These are phyloP conservation scores for Spatulosminthurus flaviceps DNA, from an alignment of 2,888 invertebrate species.

Conservation along the genomic window DNA sequence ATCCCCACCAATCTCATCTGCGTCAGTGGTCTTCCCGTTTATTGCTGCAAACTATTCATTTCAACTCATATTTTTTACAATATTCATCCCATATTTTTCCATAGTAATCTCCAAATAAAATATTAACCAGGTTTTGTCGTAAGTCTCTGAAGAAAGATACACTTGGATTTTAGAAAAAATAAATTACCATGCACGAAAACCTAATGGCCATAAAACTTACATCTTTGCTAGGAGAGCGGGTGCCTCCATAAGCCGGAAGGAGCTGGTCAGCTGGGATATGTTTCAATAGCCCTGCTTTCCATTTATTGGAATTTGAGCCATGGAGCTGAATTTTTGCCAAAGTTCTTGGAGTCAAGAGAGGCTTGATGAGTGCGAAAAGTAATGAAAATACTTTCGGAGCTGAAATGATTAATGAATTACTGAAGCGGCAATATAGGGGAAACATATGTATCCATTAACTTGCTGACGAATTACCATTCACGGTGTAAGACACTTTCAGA, in stretches of 20 bases:
- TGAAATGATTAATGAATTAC: slow-evolving; percentile 4
- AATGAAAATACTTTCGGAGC: slow-evolving; percentile 50
- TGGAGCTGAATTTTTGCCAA: slow-evolving; percentile 51
- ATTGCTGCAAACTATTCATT: slow-evolving; percentile 39
- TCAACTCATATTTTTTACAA: no score
- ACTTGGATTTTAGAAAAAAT: no score
- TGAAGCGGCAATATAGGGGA: no score
- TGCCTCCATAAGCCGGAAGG: slow-evolving; percentile 49
- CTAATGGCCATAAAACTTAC: no score
- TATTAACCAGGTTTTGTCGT: no score
- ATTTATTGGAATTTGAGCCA: slow-evolving; percentile 48
- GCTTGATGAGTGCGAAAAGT: slow-evolving; percentile 53
- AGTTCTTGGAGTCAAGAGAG: slow-evolving; percentile 51
- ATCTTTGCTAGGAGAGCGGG: slow-evolving; percentile 36
- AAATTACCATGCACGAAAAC: no score
- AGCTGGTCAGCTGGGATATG: slow-evolving; percentile 52
- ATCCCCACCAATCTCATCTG: slow-evolving; percentile 16
- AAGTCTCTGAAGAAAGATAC: background rate
- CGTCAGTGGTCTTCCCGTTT: background rate
- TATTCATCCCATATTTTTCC: no score
- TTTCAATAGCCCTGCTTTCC: slow-evolving; percentile 49
- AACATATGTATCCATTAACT: background rate
- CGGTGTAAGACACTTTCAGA: slow-evolving; percentile 32
- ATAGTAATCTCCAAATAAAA: no score
- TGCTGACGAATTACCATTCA: slow-evolving; percentile 42